phyloP scores from a whole-genome alignment of 2,113 vertebrate genomes.

The Falco punctatus region DNA sequence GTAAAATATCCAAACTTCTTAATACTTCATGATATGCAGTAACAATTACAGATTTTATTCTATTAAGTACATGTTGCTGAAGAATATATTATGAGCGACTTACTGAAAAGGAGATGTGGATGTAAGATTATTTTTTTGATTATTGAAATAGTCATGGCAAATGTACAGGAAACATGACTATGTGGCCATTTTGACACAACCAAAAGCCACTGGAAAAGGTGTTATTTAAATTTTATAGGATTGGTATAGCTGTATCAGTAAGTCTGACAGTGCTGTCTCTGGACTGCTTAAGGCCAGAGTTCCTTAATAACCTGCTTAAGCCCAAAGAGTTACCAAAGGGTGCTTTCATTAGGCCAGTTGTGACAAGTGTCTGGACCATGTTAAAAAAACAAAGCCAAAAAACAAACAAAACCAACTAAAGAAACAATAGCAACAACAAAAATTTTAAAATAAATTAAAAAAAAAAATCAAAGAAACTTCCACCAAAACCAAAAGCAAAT shows the following conservation, averaged over 20 bases:
- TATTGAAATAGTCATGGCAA: background rate
- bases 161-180: background rate
- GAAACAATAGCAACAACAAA: too few relatives aligned
- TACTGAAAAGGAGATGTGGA: background rate
- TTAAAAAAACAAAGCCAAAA: too few relatives aligned
- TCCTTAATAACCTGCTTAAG: too few relatives aligned
- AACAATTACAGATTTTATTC: background rate
- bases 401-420: too few relatives aligned
- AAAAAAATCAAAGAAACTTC: too few relatives aligned
- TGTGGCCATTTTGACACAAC: background rate
- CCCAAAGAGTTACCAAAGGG: too few relatives aligned
- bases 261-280: background rate
- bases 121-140: background rate
- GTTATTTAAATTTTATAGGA: background rate
- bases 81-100: background rate
- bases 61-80: background rate
- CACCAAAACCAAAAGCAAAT: too few relatives aligned
- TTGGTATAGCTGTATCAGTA: background rate
- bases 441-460: too few relatives aligned
- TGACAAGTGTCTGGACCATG: too few relatives aligned
- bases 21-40: background rate
- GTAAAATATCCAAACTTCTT: background rate
- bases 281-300: background rate
- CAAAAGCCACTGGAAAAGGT: background rate
- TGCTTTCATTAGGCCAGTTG: too few relatives aligned